These are phyloP conservation scores for Lutjanus argentimaculatus DNA, from an alignment of 2,797 vertebrate genomes.

Conservation along the genomic window DNA sequence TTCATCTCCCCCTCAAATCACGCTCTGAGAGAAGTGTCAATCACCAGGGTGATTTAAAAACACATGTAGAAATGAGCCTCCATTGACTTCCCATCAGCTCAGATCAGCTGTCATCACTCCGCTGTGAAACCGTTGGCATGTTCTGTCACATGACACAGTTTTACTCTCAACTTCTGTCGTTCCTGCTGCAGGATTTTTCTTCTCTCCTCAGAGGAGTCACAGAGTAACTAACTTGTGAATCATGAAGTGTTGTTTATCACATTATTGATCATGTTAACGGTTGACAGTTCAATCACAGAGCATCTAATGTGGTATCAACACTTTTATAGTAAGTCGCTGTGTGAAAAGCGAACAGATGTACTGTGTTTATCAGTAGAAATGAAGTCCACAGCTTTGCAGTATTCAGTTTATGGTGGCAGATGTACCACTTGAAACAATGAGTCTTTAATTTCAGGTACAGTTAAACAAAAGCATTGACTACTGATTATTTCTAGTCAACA, in stretches of 20 bases:
- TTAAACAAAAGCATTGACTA: no score
- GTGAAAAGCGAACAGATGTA: constrained; percentile 2
- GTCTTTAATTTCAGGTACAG: no score
- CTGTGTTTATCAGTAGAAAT: neutral
- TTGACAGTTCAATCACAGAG: constrained; percentile 33
- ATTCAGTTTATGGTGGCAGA: no score
- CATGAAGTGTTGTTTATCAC: constrained; percentile 37
- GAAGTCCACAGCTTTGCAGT: no score
- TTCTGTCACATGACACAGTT: constrained; percentile 29
- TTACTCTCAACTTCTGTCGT: constrained; percentile 3
- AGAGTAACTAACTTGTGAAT: constrained; percentile 13
- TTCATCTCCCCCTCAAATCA: constrained; percentile 31
- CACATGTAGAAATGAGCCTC: constrained; percentile 40
- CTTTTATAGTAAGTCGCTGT: constrained; percentile 11
- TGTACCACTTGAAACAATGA: no score
- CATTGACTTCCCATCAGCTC: constrained; percentile 52
- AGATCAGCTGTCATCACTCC: constrained; percentile 51
- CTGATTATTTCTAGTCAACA: no score
- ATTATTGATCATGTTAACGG: constrained; percentile 47
- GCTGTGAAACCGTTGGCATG: constrained; percentile 15
- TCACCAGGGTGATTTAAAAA: constrained; percentile 47
- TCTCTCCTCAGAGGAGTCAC: neutral
- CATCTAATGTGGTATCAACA: neutral
- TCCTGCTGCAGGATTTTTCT: neutral
- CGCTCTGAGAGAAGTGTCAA: constrained; percentile 37